Evolutionary conservation across 2,888 invertebrate genomes (phyloP).

Genomic region (Troides helena): DNA sequence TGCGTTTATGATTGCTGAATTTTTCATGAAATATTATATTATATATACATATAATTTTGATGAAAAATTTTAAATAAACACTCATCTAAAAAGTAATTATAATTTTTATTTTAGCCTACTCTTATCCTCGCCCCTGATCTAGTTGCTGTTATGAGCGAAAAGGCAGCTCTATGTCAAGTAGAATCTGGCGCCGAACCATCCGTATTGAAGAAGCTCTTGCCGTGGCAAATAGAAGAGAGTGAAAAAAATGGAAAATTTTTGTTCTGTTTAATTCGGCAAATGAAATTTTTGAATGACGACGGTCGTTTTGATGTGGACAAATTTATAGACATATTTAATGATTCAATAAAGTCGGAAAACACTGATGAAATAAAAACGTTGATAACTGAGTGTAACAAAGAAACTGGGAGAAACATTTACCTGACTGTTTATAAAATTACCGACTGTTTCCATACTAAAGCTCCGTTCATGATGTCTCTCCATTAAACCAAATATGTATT

Average conservation of each 20-base stretch:
- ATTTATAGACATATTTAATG: constrained; percentile 7
- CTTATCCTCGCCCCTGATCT: neutral
- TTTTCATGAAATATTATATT: too few species aligned
- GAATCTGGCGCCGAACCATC: constrained; percentile 4
- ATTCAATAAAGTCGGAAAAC: neutral
- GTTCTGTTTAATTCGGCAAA: constrained; percentile 6
- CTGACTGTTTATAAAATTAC: constrained; percentile 6
- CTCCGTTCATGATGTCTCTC: neutral
- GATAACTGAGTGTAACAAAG: constrained; percentile 5
- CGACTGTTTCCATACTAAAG: constrained; percentile 7
- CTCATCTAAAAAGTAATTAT: too few species aligned
- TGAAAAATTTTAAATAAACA: too few species aligned
- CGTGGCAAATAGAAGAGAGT: constrained; percentile 18
- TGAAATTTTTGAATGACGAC: neutral
- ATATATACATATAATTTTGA: too few species aligned
- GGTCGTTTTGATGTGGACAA: constrained; percentile 7
- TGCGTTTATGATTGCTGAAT: too few species aligned
- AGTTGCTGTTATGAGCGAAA: neutral
- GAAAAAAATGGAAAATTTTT: constrained; percentile 19
- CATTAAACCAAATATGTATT: too few species aligned
- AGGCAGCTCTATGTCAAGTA: neutral
- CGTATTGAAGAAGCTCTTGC: constrained; percentile 9
- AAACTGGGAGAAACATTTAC: constrained; percentile 3
- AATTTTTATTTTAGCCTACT: too few species aligned
- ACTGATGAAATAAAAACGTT: constrained; percentile 2